Percentiles rank a stretch among this genome's conserved stretches.
Evolutionary conservation across 2,797 vertebrate species (phyloP).

Genomic region (Sebastiscus tertius): DNA sequence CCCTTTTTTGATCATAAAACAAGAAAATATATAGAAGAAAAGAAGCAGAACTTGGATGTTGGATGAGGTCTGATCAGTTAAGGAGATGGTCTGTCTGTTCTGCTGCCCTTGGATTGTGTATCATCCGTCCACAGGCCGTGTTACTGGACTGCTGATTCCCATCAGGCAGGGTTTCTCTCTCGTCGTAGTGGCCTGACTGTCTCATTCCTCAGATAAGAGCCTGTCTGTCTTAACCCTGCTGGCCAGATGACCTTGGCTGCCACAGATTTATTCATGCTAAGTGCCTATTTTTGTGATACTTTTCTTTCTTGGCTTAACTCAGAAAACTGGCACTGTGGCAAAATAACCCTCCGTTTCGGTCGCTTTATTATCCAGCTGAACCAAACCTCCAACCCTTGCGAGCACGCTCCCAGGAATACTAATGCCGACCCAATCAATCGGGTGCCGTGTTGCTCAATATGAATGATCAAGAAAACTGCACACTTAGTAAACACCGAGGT

Average conservation of each 20-base stretch:
- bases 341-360: slow-evolving; percentile 59
- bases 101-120: slow-evolving; percentile 65
- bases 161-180: slow-evolving; percentile 73
- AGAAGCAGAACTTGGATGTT: slow-evolving; percentile 28
- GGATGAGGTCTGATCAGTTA: slow-evolving; percentile 58
- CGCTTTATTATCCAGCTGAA: slow-evolving; percentile 74
- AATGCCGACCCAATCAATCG: slow-evolving; percentile 80
- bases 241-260: slow-evolving; percentile 80
- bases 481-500: slow-evolving; percentile 78
- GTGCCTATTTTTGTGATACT: slow-evolving; percentile 51
- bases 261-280: slow-evolving; percentile 77
- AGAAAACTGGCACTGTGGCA: slow-evolving; percentile 48
- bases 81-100: slow-evolving; percentile 50
- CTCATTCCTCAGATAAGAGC: slow-evolving; percentile 75
- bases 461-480: slow-evolving; percentile 83
- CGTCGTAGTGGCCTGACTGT: slow-evolving; percentile 55
- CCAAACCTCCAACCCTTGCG: slow-evolving; percentile 65
- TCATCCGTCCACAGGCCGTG: slow-evolving; percentile 61
- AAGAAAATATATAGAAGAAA: slow-evolving; percentile 24
- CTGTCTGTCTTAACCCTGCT: slow-evolving; percentile 69
- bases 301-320: slow-evolving; percentile 40
- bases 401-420: slow-evolving; percentile 77
- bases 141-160: slow-evolving; percentile 74
- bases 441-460: slow-evolving; percentile 79
- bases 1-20: slow-evolving; percentile 25